A percentile compares a stretch with the other conserved stretches of the same genome.
phyloP scores from a whole-genome alignment of 2,797 vertebrate genomes.

The Cichlasoma orientale region DNA sequence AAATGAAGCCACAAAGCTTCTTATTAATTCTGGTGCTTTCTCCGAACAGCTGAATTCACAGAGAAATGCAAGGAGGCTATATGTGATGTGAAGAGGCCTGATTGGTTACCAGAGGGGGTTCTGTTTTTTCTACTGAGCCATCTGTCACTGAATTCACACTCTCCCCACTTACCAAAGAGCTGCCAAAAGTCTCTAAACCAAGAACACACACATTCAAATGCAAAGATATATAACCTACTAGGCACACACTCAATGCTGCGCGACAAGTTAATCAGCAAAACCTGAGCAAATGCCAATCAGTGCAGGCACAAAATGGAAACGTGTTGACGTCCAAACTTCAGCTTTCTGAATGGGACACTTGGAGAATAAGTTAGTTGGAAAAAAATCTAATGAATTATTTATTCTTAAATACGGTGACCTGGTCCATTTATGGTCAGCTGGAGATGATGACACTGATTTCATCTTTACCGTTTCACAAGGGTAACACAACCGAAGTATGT shows the following conservation, averaged over 20 bases:
- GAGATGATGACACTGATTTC: no score
- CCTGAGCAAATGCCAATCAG: not conserved
- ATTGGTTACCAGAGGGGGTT: conserved; percentile 64
- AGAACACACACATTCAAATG: conserved; percentile 40
- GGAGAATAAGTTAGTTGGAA: not conserved
- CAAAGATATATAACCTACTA: conserved; percentile 40
- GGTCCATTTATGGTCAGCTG: no score
- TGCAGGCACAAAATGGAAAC: not conserved
- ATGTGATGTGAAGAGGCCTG: conserved; percentile 48
- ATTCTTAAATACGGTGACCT: not conserved
- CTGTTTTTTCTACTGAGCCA: conserved; percentile 64
- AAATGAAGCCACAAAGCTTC: not conserved
- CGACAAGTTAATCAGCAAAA: conserved; percentile 55
- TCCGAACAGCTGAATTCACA: conserved; percentile 21
- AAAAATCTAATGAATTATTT: not conserved
- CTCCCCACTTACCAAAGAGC: conserved; percentile 54
- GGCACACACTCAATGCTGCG: conserved; percentile 33
- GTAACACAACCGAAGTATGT: not conserved
- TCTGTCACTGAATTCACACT: conserved; percentile 77
- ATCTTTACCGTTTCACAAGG: not conserved
- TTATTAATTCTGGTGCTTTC: not conserved
- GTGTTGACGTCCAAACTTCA: conserved; percentile 5
- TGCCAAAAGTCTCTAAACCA: conserved; percentile 61
- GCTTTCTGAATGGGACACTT: not conserved
- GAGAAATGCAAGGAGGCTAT: conserved; percentile 43